Base-by-base conservation (phyloP, 2,797 vertebrate species). In the Takifugu ocellatus region DNA sequence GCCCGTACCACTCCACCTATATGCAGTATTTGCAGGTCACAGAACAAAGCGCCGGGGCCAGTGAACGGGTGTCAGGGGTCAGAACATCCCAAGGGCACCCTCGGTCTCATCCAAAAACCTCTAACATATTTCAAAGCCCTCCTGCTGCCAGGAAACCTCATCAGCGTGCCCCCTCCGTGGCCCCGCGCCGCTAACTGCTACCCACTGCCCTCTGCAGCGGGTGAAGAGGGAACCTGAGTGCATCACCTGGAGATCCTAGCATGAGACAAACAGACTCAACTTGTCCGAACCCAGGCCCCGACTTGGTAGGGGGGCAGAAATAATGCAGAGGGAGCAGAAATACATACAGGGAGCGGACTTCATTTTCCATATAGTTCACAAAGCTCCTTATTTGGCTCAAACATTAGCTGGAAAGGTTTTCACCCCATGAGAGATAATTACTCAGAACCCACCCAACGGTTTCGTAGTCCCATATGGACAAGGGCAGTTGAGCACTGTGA, bases 41-140 rank as follows among this genome's bases (percentile, higher is more conserved):
- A 71, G 72, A 79, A 83, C 84, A 86, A 85, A 89, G 84, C 74
- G 66, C 69, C 54, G 51, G 63, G 82, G 78, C 76, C 68, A 79
- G 74, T 56, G 17, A 79, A 66, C 72, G 80, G 73, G 84, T 79
- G 76, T 84, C 83, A 79, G 66, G 48, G 85, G 84, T 87, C 84
- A 86, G 1, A 6, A 62, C 61, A 71, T 84, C 86, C 78, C 83
- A 81, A 77, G 79, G 84, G 83, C 77, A 70, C 56, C 65, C 54
- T 42, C 64, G 67, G 79, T 78, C 81, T 87, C 79, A 82, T 87
- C 82, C 81, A 51, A 46, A 86, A 86, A 87, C 79, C 81, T 78
- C 58, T 78, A 78, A 73, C 77, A 74, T 70, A 81, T 81, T 87
- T 84, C 84, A 85, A 84, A 88, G 81, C 55, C 88, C 85, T 74